Evolutionary conservation across 1,140 invertebrate species (phyloP).

Genomic region (Thalassaphorura encarpata): DNA sequence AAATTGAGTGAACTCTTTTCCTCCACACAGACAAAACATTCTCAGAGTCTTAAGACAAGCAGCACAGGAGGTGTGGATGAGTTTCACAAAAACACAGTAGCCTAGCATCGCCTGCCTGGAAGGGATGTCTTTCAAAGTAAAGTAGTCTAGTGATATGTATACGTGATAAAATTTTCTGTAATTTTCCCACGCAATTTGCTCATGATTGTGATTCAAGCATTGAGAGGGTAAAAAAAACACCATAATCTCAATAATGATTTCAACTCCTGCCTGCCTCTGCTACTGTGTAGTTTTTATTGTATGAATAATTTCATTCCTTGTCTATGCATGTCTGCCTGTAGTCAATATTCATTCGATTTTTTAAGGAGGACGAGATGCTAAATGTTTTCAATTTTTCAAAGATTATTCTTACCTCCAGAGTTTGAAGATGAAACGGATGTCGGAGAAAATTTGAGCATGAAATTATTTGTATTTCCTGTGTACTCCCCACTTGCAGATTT

Average conservation of each 20-base stretch:
- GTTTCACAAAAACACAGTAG: neutral
- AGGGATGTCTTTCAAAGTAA: neutral
- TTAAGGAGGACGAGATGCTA: neutral
- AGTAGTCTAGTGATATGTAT: constrained; percentile 4
- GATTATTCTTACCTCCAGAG: neutral
- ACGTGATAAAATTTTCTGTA: constrained; percentile 31
- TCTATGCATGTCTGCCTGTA: too few species aligned
- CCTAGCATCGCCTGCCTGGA: neutral
- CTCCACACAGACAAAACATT: neutral
- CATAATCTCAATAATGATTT: too few species aligned
- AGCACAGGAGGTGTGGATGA: neutral
- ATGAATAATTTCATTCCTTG: too few species aligned
- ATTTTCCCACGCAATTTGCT: constrained; percentile 33
- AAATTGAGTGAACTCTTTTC: neutral
- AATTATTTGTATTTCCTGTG: constrained; percentile 15
- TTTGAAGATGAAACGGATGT: constrained; percentile 15
- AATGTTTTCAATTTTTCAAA: neutral
- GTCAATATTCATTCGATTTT: neutral
- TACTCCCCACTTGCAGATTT: constrained; percentile 18
- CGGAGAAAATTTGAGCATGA: constrained; percentile 25
- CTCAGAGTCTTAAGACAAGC: neutral
- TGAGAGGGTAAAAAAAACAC: too few species aligned
- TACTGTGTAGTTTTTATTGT: too few species aligned
- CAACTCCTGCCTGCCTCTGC: too few species aligned
- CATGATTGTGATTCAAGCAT: constrained; percentile 26